A percentile compares a stretch with the other conserved stretches of the same genome.
These are phyloP conservation scores for Athene cunicularia DNA, from an alignment of 2,113 vertebrate genomes.

Conservation along the genomic window DNA sequence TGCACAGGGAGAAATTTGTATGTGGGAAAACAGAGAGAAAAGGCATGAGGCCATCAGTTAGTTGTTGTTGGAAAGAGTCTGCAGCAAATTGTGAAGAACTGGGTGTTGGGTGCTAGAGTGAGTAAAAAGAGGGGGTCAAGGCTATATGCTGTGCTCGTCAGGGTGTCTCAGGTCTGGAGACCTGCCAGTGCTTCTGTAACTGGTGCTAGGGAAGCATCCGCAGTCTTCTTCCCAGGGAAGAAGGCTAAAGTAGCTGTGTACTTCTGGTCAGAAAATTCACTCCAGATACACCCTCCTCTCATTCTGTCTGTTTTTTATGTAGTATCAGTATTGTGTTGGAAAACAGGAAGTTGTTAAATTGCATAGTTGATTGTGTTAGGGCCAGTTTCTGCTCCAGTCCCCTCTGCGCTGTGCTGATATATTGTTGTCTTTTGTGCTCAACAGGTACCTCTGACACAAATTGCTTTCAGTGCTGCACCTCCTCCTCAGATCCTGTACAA, in stretches of 20 bases:
- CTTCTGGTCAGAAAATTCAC: conserved; percentile 1
- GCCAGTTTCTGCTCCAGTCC: neutral
- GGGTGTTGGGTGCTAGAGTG: neutral
- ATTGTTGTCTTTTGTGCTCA: neutral
- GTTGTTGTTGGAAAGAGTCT: neutral
- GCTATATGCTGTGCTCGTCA: neutral
- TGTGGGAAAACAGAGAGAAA: neutral
- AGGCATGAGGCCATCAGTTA: neutral
- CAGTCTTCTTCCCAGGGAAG: neutral
- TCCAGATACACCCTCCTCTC: neutral
- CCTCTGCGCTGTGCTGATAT: neutral
- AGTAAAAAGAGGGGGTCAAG: neutral
- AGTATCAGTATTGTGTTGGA: neutral
- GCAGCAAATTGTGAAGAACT: neutral
- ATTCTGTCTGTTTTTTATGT: neutral
- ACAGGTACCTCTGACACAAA: conserved; percentile 81
- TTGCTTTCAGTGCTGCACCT: conserved; percentile 72
- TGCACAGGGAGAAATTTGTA: neutral
- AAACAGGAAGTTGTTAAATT: neutral
- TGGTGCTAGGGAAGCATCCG: neutral
- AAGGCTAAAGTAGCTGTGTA: conserved; percentile 12
- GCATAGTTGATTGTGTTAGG: neutral
- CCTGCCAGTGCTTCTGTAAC: neutral
- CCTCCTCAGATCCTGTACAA: conserved; percentile 90
- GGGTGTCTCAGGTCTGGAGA: neutral